Evolutionary conservation across 2,113 vertebrate genomes (phyloP), one percentile per base, ranked within the genome.

Genomic region (Hippocampus comes): DNA sequence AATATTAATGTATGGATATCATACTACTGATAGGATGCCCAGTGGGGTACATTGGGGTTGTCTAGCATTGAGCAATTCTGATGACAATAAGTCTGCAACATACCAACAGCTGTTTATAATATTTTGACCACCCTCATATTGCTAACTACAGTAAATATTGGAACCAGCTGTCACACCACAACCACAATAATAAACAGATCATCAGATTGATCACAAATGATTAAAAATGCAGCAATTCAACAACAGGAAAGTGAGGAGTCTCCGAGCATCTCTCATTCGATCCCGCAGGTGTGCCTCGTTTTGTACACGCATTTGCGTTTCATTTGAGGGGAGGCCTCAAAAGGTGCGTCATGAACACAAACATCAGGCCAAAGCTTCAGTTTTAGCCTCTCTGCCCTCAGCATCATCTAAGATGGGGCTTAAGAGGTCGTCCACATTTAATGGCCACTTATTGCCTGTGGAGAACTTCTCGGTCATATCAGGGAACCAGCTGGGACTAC

Each of bases 281-380:
- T 41, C 3, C 41, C n/a, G n/a, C 14, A 17, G 14, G n/a, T 25
- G n/a, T 48, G 5, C 64, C 64, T 66, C 17, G 18, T 65, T 25
- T 65, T 23, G 9, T 2, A 12, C 21, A 90, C 90, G 93, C 90
- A 95, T 94, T 95, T 94, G 93, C 77, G 95, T 94, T 91, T 91
- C 68, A 94, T 95, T 95, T 93, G 71, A 89, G 84, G 76, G 87
- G 77, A 66, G 64, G 83, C 71, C 63, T 41, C 53, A 82, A 82
- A 79, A 82, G 81, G 80, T 82, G 75, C 82, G 85, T 83, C 82
- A 21, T 79, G 75, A 82, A 73, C 80, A 68, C 76, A 80, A 81
- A 82, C 71, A n/a, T 69, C 64, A 78, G 70, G 27, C 48, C 65
- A 67, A 27, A 65, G 87, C 82, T 92, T 86, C 72, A 43, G 71